Conservation (phyloP, 2,113 vertebrate species). For the Scortum barcoo region DNA sequence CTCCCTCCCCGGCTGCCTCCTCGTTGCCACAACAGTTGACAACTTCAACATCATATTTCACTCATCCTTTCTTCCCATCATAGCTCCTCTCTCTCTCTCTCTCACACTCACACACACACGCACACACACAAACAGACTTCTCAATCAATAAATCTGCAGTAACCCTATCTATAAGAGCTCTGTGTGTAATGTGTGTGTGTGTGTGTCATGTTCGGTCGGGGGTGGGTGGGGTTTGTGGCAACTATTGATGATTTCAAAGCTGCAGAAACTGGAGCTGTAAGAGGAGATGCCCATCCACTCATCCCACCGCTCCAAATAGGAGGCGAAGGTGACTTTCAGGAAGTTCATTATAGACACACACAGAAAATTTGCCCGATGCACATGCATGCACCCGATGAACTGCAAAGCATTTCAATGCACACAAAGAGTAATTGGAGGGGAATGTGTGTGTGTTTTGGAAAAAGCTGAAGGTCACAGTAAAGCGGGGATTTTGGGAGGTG, state of each 20-base stretch:
- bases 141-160: constrained; percentile 61
- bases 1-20: neutral
- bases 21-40: constrained; percentile 42
- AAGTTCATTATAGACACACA: constrained; percentile 58
- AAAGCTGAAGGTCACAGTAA: constrained; percentile 62
- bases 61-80: neutral
- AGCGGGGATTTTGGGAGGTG: constrained; percentile 45
- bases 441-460: constrained; percentile 44
- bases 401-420: neutral
- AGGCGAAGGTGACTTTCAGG: constrained; percentile 81
- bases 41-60: constrained; percentile 44
- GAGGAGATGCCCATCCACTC: constrained; percentile 58
- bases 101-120: constrained; percentile 19
- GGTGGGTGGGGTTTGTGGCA: constrained; percentile 29
- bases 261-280: constrained; percentile 78
- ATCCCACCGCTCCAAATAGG: constrained; percentile 45
- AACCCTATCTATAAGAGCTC: constrained; percentile 26
- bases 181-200: neutral
- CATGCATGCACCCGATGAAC: constrained; percentile 33
- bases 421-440: constrained; percentile 11
- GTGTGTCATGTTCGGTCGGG: neutral
- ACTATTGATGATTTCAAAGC: constrained; percentile 64
- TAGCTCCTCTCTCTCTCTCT: neutral
- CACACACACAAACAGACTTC: constrained; percentile 19
- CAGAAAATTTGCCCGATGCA: neutral